Evolutionary conservation across 2,888 invertebrate species (phyloP), one percentile per base, ranked within the genome.

Genomic region (Phasia obesa): DNA sequence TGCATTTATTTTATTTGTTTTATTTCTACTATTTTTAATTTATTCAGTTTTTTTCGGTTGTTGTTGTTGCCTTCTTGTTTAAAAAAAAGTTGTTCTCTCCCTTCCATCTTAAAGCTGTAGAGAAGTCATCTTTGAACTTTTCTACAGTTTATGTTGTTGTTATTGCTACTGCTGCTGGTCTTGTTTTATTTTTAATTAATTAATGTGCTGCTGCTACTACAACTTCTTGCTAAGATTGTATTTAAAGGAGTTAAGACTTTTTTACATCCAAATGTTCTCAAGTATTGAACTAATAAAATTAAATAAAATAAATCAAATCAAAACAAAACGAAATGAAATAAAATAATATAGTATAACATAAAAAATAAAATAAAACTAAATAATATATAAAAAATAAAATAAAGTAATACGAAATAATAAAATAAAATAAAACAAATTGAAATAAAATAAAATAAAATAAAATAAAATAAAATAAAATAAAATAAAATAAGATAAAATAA

Each of bases 81-180:
- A 11, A 79, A 79, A 79, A 11, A 79, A 79, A 79, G 83, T 76
- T 79, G 65, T 79, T 83, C 59, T 55, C 81, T 64, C 75, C 57
- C 75, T 79, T 67, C 62, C 83, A 71, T 83, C 83, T 79, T 83
- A 67, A 75, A 79, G 75, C 79, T n/a, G 25, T 76, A 79, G 38
- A 71, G 53, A 83, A 83, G 83, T 83, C 79, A 83, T 83, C 79
- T 83, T 83, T 83, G 79, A 83, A 83, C 83, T 83, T 83, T 74
- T 79, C 51, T 69, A 38, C 35, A 60, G 44, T 71, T 70, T 77
- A 76, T 76, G 31, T 65, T 73, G 42, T 49, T 77, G 55, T 49
- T 57, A 19, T 73, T 73, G 57, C 21, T 69, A 44, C 62, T 62
- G n/a, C 35, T 67, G 42, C 38, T 70, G 59, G 44, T 53, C 47